Evolutionary conservation across 2,797 vertebrate genomes (phyloP).

Genomic region (Merluccius polli): DNA sequence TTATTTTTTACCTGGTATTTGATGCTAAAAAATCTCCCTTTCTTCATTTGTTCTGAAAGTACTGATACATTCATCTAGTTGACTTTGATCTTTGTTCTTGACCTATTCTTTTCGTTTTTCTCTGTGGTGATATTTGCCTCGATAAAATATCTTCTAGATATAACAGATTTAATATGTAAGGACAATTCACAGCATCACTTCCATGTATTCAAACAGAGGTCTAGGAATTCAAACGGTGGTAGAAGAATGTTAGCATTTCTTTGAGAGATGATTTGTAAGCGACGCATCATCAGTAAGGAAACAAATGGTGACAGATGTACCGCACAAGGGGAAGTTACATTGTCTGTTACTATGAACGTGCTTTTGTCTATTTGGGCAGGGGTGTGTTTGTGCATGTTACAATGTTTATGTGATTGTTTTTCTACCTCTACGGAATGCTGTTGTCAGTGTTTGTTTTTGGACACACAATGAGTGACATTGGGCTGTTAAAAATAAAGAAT

Average conservation of each 20-base stretch:
- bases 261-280: neutral
- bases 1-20: neutral
- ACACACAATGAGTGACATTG: conserved; percentile 49
- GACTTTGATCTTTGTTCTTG: neutral
- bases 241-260: neutral
- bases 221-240: neutral
- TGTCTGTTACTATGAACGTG: neutral
- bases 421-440: conserved; percentile 26
- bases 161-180: neutral
- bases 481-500: conserved; percentile 31
- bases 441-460: conserved; percentile 30
- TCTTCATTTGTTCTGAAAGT: neutral
- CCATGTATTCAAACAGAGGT: neutral
- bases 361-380: neutral
- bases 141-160: neutral
- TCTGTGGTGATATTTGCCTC: neutral
- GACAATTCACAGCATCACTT: neutral
- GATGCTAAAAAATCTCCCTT: neutral
- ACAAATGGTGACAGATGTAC: neutral
- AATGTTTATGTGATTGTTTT: conserved; percentile 4
- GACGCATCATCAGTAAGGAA: neutral
- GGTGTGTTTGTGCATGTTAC: conserved; percentile 12
- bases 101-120: neutral
- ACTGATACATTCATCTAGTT: neutral
- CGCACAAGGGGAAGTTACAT: neutral